Percentiles rank a stretch among this genome's conserved stretches.
phyloP scores from a whole-genome alignment of 2,797 vertebrate genomes.

The Eulemur coronatus region DNA sequence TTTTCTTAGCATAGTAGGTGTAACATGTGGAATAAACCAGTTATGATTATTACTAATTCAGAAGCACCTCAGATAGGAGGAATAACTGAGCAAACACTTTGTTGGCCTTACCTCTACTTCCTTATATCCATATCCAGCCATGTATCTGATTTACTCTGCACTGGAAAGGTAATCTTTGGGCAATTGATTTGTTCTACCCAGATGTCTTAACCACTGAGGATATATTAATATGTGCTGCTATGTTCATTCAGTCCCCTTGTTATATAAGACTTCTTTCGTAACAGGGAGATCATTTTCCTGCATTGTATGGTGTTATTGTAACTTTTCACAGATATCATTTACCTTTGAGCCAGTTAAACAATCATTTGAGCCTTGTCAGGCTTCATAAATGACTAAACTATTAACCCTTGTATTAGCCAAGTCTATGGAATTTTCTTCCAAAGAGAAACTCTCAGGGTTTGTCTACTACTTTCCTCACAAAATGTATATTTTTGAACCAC shows the following conservation, averaged over 20 bases:
- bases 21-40: background rate
- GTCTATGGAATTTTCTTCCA: background rate
- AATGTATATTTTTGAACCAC: background rate
- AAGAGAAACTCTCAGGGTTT: background rate
- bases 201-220: background rate
- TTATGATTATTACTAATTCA: background rate
- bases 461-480: background rate
- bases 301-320: background rate
- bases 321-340: slow-evolving; percentile 5
- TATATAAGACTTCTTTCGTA: background rate
- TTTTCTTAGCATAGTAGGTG: background rate
- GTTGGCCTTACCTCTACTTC: background rate
- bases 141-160: background rate
- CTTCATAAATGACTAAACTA: background rate
- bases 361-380: background rate
- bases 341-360: slow-evolving; percentile 2
- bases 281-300: background rate
- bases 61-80: background rate
- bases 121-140: background rate
- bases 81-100: background rate
- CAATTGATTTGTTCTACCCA: background rate
- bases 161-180: background rate
- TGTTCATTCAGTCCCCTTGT: background rate
- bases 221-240: background rate
- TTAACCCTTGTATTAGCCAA: background rate